Evolutionary conservation across 2,888 invertebrate species (phyloP).

Genomic region (Entomobrya multifasciata): DNA sequence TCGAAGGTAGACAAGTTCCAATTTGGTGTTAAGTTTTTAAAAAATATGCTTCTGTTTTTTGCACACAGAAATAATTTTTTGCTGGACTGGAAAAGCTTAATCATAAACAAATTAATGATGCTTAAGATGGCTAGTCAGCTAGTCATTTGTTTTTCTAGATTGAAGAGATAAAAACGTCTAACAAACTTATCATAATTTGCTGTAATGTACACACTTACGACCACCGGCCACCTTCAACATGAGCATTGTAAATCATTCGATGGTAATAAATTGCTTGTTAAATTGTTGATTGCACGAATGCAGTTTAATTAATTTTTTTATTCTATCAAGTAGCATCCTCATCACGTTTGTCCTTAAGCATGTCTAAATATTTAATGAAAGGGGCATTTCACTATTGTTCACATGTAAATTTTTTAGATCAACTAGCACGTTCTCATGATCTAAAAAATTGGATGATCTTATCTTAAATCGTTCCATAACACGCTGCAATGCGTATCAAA

Average conservation of each 20-base stretch:
- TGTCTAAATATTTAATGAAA: too few relatives aligned
- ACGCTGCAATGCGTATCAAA: slow-evolving; percentile 2
- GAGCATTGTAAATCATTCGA: background rate
- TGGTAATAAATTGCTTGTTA: background rate
- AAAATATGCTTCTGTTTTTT: background rate
- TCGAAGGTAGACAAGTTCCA: slow-evolving; percentile 40
- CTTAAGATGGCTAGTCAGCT: too few relatives aligned
- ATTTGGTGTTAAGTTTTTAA: background rate
- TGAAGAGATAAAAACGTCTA: too few relatives aligned
- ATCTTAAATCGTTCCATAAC: background rate
- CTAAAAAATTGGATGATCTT: background rate
- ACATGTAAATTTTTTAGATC: background rate
- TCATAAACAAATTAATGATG: too few relatives aligned
- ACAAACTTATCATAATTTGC: too few relatives aligned
- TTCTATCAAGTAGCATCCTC: too few relatives aligned
- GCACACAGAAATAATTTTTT: background rate
- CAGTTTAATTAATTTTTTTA: too few relatives aligned
- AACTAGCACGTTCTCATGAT: background rate
- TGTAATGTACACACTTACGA: too few relatives aligned
- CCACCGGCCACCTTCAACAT: too few relatives aligned
- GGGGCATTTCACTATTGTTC: background rate
- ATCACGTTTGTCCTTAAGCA: too few relatives aligned
- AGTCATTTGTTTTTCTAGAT: too few relatives aligned
- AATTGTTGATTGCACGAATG: background rate
- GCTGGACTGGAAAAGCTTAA: too few relatives aligned